These are phyloP conservation scores for Drosophila mettleri DNA, from an alignment of 2,888 invertebrate species.

Conservation along the genomic window DNA sequence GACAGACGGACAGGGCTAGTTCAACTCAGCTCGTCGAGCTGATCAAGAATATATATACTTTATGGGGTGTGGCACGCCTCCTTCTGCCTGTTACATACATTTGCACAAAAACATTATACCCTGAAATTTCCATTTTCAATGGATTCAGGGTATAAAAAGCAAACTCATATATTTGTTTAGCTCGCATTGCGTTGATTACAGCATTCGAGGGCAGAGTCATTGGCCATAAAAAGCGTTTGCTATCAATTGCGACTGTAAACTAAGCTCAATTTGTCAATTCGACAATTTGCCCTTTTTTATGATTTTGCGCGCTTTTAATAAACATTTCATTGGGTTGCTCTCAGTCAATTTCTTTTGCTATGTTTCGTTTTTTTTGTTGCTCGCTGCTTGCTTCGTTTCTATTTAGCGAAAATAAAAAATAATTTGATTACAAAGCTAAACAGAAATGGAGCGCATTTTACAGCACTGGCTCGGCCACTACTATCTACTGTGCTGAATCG, in stretches of 20 bases:
- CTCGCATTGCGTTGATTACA: conserved; percentile 15
- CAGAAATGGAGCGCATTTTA: conserved; percentile 24
- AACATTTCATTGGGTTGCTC: conserved; percentile 34
- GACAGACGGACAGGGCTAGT: too few relatives aligned
- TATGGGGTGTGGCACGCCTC: too few relatives aligned
- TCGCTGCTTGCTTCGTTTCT: not conserved
- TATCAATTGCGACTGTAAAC: conserved; percentile 21
- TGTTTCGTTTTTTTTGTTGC: not conserved
- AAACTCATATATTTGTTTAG: not conserved
- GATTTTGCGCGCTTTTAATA: conserved; percentile 42
- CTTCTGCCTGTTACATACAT: too few relatives aligned
- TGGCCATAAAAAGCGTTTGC: conserved; percentile 30
- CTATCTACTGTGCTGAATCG: conserved; percentile 33
- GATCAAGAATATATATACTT: too few relatives aligned
- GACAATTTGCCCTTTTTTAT: conserved; percentile 25
- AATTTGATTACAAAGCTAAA: conserved; percentile 56
- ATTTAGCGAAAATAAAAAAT: conserved; percentile 37
- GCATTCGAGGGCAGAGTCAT: too few relatives aligned
- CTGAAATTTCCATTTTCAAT: too few relatives aligned
- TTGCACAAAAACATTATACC: too few relatives aligned
- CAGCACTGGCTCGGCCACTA: not conserved
- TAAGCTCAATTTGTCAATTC: conserved; percentile 24
- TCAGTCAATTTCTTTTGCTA: not conserved
- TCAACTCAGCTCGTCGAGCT: too few relatives aligned
- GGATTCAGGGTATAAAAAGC: not conserved